Base-by-base conservation (phyloP, 2,888 invertebrate species). In the Melolontha melolontha region DNA sequence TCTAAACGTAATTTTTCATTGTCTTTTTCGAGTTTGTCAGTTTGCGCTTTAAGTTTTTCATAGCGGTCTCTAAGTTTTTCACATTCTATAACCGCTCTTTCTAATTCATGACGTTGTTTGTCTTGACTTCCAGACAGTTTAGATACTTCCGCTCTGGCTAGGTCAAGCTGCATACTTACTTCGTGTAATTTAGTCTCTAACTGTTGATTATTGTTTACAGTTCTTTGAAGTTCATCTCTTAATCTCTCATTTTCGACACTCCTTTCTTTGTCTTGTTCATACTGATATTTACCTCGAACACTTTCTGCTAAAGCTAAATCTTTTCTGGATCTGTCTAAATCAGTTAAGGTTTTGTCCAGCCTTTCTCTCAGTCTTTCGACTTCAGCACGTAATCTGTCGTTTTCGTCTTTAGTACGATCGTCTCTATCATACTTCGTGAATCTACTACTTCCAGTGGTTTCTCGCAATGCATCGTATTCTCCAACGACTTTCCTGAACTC, bases 41-140 rank as follows among this genome's bases (percentile, higher is more conserved):
- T 86, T 72, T 90, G 89, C 66, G 88, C 81, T 77, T 91, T 91
- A n/a, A 94, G 84, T 84, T 94, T 94, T 79, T 95, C 95, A 80
- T 94, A 73, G 71, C 94, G 88, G 77, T 95, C 95, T 75, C 93
- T 88, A 71, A 94, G 89, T 85, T 95, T 95, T 80, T 95, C 95
- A 76, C 93, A 91, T 84, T 95, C 95, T 80, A 95, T 94, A 78
- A 93, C 91, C 74, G 94, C 91, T 51, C 94, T 87, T 82, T 94
- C 95, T 76, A 94, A 86, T 77, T 95, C 94, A 72, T 88, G 85
- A 44, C 93, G 87, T 80, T 93, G 92, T 79, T 93, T 92, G 75
- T 95, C 95, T 81, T 95, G 91, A 44, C 88, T 87, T 44, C 89
- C 88, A 72, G 89, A 87, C 1, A 91, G 85, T 82, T 95, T 95